Evolutionary conservation across 2,888 invertebrate species (phyloP).

Genomic region (Drepana falcataria): DNA sequence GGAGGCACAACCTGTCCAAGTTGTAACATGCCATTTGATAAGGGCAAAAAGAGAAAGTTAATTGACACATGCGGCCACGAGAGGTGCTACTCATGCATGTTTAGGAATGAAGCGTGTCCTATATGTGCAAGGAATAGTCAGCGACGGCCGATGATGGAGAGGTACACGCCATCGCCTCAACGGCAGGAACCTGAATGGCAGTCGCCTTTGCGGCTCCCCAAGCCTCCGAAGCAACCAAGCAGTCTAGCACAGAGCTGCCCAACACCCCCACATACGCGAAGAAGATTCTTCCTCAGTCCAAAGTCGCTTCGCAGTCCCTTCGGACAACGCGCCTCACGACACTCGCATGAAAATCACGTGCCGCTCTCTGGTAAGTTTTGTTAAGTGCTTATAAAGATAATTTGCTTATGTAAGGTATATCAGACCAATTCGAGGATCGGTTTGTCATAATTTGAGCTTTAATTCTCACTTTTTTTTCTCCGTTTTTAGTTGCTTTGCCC

Average conservation of each 20-base stretch:
- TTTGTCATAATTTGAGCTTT: no score
- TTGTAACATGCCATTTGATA: conserved; percentile 96
- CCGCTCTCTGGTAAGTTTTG: conserved; percentile 83
- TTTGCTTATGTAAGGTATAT: no score
- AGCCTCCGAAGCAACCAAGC: conserved; percentile 77
- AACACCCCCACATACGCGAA: conserved; percentile 86
- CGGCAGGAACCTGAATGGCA: conserved; percentile 68
- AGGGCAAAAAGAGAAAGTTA: conserved; percentile 95
- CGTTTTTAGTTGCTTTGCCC: no score
- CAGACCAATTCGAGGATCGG: no score
- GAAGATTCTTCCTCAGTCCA: conserved; percentile 90
- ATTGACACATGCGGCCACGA: conserved; percentile 98
- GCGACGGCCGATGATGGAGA: conserved; percentile 62
- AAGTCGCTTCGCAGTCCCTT: conserved; percentile 90
- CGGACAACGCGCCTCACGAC: conserved; percentile 70
- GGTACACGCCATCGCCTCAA: conserved; percentile 68
- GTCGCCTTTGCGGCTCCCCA: conserved; percentile 78
- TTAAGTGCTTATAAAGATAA: conserved; percentile 14
- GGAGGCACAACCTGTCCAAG: conserved; percentile 87
- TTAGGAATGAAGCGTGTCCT: conserved; percentile 94
- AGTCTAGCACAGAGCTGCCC: conserved; percentile 85
- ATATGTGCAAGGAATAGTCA: conserved; percentile 82
- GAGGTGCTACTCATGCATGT: conserved; percentile 96
- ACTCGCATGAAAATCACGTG: conserved; percentile 80
- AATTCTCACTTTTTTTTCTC: no score